Evolutionary conservation across 2,113 vertebrate genomes (phyloP), one percentile per base, ranked within the genome.

Genomic region (Sphaerodactylus townsendi): DNA sequence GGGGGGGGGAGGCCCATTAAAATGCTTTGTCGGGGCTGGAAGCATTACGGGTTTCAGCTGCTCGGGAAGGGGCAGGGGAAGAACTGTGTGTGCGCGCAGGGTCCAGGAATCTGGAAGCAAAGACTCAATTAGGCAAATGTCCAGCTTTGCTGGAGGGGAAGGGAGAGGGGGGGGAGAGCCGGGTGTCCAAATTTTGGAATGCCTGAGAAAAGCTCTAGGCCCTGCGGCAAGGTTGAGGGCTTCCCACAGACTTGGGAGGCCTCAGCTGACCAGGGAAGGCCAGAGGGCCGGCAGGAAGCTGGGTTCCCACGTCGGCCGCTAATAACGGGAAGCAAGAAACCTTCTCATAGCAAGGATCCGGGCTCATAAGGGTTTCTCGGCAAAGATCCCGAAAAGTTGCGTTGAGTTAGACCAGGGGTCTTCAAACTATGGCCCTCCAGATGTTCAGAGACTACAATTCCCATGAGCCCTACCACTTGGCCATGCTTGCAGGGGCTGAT

Each of bases 71-170:
- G 88, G 86, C 83, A 86, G 84, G 81, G n/a, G n/a, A 62, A 77
- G 89, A 89, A 93, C 3, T n/a, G 65, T 90, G 86, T 86, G 88
- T 85, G 86, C 39, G 86, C 39, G 35, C 68, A 81, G 89, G 87
- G 95, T 92, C 95, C 94, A 95, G 95, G 94, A 95, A 96, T 94
- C 73, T 84, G 94, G 93, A 96, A 96, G 94, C 93, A 95, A 95
- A 96, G 94, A 90, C 79, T 82, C 94, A 95, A 95, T 96, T 96
- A 95, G 96, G 96, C 95, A 89, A 84, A 70, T 56, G 0, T 93
- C 96, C 96, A 96, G 89, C 80, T 59, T 0, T 85, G 92, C 72
- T 6, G 25, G 65, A 56, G 75, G 86, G 89, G 74, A 48, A 77
- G 15, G 9, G 46, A 69, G 28, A 48, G 1, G 89, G 93, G 93